These are phyloP conservation scores for Stegophylla sp. DNA, from an alignment of 2,888 invertebrate species.

Conservation along the genomic window DNA sequence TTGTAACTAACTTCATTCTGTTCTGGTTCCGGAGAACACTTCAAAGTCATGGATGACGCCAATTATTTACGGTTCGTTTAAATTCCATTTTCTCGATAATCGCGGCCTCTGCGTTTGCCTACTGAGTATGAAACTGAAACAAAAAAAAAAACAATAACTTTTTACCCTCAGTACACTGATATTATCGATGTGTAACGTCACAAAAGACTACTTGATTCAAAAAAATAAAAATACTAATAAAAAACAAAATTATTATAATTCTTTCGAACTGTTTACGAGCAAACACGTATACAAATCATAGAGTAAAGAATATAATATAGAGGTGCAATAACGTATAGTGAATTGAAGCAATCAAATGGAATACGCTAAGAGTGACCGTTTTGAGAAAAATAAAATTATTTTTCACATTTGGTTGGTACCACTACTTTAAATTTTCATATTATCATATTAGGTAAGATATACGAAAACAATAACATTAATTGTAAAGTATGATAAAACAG, in stretches of 20 bases:
- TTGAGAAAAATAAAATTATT: too few species aligned
- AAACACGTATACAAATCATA: background rate
- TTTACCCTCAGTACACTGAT: background rate
- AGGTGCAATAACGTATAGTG: too few species aligned
- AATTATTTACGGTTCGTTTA: slow-evolving; percentile 46
- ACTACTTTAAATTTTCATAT: too few species aligned
- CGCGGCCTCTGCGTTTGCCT: too few species aligned
- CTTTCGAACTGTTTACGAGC: slow-evolving; percentile 8
- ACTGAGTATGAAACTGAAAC: background rate
- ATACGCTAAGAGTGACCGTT: too few species aligned
- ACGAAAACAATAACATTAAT: too few species aligned
- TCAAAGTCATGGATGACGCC: slow-evolving; percentile 25
- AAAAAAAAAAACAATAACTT: too few species aligned
- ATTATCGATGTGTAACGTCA: background rate
- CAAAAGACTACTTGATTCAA: slow-evolving; percentile 27
- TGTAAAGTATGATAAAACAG: too few species aligned
- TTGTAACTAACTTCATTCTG: background rate
- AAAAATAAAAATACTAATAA: background rate
- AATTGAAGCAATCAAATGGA: too few species aligned
- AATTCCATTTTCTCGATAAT: slow-evolving; percentile 26
- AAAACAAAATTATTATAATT: slow-evolving; percentile 10
- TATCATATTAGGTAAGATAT: too few species aligned
- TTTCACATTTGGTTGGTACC: too few species aligned
- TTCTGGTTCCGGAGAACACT: slow-evolving; percentile 23
- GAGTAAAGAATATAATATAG: too few species aligned